Evolutionary conservation across 2,113 vertebrate genomes (phyloP).

Genomic region (Oenanthe oenanthe): DNA sequence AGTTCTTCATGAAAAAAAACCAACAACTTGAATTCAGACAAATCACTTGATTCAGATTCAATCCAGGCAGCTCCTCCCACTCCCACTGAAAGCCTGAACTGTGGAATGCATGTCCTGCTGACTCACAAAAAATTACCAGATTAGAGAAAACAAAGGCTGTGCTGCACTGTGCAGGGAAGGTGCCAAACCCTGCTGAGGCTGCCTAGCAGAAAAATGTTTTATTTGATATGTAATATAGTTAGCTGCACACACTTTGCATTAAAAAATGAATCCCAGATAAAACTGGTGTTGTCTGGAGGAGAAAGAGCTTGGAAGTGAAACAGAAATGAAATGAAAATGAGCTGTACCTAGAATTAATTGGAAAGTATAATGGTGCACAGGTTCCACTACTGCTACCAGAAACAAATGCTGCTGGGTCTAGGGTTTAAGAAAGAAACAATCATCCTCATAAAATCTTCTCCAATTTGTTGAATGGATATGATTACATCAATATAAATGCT

Average conservation of each 20-base stretch:
- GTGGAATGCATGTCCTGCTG: neutral
- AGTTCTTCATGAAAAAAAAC: neutral
- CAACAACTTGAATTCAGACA: neutral
- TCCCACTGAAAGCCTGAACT: neutral
- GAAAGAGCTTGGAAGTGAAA: neutral
- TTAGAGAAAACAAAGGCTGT: neutral
- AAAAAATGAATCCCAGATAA: neutral
- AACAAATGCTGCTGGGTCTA: neutral
- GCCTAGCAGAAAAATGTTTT: neutral
- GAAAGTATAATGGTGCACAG: neutral
- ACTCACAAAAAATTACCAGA: neutral
- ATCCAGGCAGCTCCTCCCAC: neutral
- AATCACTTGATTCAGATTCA: neutral
- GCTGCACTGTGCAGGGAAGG: neutral
- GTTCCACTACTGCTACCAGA: neutral
- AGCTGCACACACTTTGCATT: neutral
- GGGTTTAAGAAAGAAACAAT: neutral
- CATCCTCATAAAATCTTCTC: neutral
- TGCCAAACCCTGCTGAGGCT: neutral
- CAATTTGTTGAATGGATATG: neutral
- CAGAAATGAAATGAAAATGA: neutral
- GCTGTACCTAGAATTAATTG: neutral
- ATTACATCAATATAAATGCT: neutral
- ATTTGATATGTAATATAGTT: neutral
- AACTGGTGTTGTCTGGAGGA: neutral